Percentiles rank a stretch among this genome's conserved stretches.
phyloP scores from a whole-genome alignment of 2,797 vertebrate species.

The Parauchenoglanis punctatus region DNA sequence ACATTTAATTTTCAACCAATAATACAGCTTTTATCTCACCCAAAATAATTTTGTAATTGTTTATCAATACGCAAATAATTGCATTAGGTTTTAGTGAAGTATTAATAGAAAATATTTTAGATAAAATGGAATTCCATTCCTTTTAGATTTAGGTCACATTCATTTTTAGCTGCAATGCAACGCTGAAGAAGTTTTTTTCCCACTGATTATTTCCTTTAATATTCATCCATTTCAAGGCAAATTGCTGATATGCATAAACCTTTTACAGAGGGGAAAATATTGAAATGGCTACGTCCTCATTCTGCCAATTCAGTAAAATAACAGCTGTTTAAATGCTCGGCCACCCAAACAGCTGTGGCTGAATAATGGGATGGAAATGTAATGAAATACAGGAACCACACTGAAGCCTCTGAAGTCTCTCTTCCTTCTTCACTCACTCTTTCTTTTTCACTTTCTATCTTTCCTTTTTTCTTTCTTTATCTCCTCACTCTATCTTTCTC shows the following conservation, averaged over 20 bases:
- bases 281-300: slow-evolving; percentile 26
- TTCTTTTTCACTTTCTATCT: neutral
- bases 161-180: neutral
- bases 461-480: slow-evolving; percentile 10
- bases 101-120: slow-evolving; percentile 11
- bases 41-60: neutral
- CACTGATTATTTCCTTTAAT: slow-evolving; percentile 12
- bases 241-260: slow-evolving; percentile 37
- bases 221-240: slow-evolving; percentile 14
- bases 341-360: slow-evolving; percentile 37
- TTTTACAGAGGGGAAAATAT: slow-evolving; percentile 29
- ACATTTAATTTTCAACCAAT: neutral
- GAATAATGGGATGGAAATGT: slow-evolving; percentile 36
- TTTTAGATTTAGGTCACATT: neutral
- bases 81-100: neutral
- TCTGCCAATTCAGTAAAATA: slow-evolving; percentile 39
- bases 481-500: slow-evolving; percentile 5
- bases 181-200: neutral
- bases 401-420: slow-evolving; percentile 39
- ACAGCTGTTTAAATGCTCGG: slow-evolving; percentile 42
- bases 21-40: neutral
- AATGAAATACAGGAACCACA: slow-evolving; percentile 44
- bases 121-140: neutral
- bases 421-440: slow-evolving; percentile 22
- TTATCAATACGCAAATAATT: neutral